Conservation (phyloP, 1,140 invertebrate genomes). For the Stegodyphus mimosarum region DNA sequence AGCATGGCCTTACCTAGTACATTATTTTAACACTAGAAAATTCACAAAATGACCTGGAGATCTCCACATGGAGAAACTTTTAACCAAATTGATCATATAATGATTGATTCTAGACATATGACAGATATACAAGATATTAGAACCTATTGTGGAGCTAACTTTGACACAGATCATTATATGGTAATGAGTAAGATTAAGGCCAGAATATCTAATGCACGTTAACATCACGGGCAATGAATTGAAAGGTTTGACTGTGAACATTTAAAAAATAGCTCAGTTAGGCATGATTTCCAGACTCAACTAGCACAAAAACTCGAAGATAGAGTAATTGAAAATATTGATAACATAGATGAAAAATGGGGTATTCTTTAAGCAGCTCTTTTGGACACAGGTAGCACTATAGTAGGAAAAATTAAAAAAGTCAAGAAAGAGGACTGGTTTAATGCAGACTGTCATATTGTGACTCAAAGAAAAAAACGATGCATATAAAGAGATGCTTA, state of each 20-base stretch:
- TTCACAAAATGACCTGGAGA: neutral
- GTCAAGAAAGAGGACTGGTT: neutral
- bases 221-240: neutral
- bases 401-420: conserved; percentile 11
- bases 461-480: conserved; percentile 11
- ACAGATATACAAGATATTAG: neutral
- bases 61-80: neutral
- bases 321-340: neutral
- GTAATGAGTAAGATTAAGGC: neutral
- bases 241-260: neutral
- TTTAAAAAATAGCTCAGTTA: neutral
- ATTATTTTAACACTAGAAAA: too few relatives aligned
- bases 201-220: conserved; percentile 1
- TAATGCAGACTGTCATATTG: neutral
- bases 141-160: neutral
- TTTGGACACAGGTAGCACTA: conserved; percentile 9
- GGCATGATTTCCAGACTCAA: neutral
- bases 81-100: conserved; percentile 5
- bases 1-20: too few relatives aligned
- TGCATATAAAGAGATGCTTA: conserved; percentile 14
- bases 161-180: conserved; percentile 8
- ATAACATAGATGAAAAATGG: neutral
- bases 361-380: neutral
- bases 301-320: neutral
- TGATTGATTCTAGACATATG: neutral